phyloP scores from a whole-genome alignment of 2,113 vertebrate species.

The Cyrtonyx montezumae region DNA sequence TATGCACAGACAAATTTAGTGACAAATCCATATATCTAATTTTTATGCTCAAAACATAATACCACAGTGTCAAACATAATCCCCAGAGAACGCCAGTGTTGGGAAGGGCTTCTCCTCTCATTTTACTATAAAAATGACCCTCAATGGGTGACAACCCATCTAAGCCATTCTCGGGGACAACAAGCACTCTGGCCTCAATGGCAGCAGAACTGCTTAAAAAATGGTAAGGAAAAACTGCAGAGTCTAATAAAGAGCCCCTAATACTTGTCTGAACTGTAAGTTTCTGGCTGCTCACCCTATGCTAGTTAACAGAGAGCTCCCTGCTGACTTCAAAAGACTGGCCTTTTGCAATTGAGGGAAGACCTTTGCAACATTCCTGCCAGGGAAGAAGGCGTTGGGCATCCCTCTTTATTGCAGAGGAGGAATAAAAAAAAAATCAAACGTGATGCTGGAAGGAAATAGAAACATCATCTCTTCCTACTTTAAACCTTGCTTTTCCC shows the following conservation, averaged over 20 bases:
- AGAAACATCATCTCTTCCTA: slow-evolving; percentile 31
- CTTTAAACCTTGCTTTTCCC: slow-evolving; percentile 34
- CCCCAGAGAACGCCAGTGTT: slow-evolving; percentile 19
- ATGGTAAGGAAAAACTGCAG: neutral
- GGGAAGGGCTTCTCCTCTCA: slow-evolving; percentile 33
- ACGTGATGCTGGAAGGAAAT: slow-evolving; percentile 44
- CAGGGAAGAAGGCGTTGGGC: slow-evolving; percentile 22
- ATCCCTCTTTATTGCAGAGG: slow-evolving; percentile 41
- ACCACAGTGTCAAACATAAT: slow-evolving; percentile 66
- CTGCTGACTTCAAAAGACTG: slow-evolving; percentile 53
- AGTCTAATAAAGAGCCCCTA: slow-evolving; percentile 24
- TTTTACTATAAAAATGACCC: slow-evolving; percentile 41
- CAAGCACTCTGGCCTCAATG: neutral
- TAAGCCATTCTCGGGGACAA: neutral
- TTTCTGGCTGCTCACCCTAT: neutral
- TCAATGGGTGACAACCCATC: neutral
- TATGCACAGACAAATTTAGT: slow-evolving; percentile 72
- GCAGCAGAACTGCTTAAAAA: neutral
- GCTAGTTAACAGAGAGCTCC: slow-evolving; percentile 18
- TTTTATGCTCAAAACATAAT: slow-evolving; percentile 72
- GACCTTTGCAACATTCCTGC: slow-evolving; percentile 34
- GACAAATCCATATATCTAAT: slow-evolving; percentile 69
- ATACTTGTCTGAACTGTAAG: slow-evolving; percentile 29
- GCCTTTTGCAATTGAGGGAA: slow-evolving; percentile 46
- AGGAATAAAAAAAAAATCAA: slow-evolving; percentile 41